A percentile compares a stretch with the other conserved stretches of the same genome.
phyloP scores from a whole-genome alignment of 1,140 invertebrate genomes.

The Popillia japonica region DNA sequence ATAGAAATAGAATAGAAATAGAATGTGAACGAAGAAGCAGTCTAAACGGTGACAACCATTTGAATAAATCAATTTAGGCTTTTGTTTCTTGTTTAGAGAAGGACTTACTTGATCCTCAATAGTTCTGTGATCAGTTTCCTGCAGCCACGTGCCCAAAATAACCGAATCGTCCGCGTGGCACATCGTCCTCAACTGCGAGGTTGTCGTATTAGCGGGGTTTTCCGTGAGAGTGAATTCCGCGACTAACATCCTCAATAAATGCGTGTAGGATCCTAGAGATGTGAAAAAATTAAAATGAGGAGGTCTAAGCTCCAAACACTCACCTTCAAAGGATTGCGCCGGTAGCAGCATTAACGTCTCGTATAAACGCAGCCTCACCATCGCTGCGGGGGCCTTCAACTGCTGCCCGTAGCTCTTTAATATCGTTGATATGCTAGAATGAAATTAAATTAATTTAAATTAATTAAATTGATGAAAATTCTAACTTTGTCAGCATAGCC shows the following conservation, averaged over 20 bases:
- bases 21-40: conserved; percentile 28
- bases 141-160: conserved; percentile 85
- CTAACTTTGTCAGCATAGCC: conserved; percentile 92
- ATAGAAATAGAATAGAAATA: background rate
- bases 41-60: no score
- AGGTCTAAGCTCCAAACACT: no score
- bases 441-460: background rate
- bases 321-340: conserved; percentile 84
- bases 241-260: conserved; percentile 90
- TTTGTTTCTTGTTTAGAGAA: no score
- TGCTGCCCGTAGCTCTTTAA: conserved; percentile 93
- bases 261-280: conserved; percentile 79
- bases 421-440: conserved; percentile 78
- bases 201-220: conserved; percentile 93
- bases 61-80: no score
- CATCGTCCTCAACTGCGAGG: conserved; percentile 83
- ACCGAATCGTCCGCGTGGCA: conserved; percentile 93
- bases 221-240: conserved; percentile 97
- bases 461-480: no score
- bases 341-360: conserved; percentile 88
- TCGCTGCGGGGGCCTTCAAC: conserved; percentile 91
- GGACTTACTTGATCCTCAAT: conserved; percentile 95
- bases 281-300: background rate
- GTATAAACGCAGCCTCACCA: conserved; percentile 90
- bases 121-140: conserved; percentile 94